Evolutionary conservation across 2,888 invertebrate genomes (phyloP), one percentile per base, ranked within the genome.

Genomic region (Alviniconcha strummeri): DNA sequence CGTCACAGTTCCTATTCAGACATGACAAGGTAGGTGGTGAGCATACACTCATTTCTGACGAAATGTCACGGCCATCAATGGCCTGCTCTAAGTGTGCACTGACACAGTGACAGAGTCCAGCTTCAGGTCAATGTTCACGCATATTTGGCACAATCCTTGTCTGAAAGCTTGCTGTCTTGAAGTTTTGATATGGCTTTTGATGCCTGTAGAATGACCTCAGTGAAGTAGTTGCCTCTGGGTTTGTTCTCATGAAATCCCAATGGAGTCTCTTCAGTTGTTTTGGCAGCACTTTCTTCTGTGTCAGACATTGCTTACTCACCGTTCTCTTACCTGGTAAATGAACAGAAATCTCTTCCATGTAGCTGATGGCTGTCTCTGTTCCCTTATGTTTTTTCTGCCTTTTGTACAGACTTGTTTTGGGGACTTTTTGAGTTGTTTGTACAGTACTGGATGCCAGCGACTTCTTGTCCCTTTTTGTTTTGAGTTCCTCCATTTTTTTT

Each of bases 41-140:
- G 17, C 76, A 76, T 13, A 56, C n/a, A 56, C 55, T 56, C 17
- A 55, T 56, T 13, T 76, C 76, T 17, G 76, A 55, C 17, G 55
- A 17, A 5, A 55, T 7, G n/a, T 76, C 76, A 6, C 76, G 19
- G 8, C 76, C 76, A 55, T 76, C 76, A 36, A 3, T 36, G 36
- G 55, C 36, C 4, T 54, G 55, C 7, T 55, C 8, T 8, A 76
- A 13, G 17, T 55, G 17, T 15, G 1, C 7, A 55, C 55, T 76
- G 9, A 76, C 17, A 11, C 7, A 55, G 17, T 76, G 9, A 76
- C 17, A 11, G n/a, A 9, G 17, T 76, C 76, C n/a, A 76, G 76
- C 56, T 76, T 55, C 56, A 76, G 56, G 56, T 76, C 76, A 56
- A 15, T 56, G 56, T 76, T 76, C 11, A 36, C 56, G 55, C 76